Conservation (phyloP, 2,113 vertebrate genomes). For the Vidua macroura region DNA sequence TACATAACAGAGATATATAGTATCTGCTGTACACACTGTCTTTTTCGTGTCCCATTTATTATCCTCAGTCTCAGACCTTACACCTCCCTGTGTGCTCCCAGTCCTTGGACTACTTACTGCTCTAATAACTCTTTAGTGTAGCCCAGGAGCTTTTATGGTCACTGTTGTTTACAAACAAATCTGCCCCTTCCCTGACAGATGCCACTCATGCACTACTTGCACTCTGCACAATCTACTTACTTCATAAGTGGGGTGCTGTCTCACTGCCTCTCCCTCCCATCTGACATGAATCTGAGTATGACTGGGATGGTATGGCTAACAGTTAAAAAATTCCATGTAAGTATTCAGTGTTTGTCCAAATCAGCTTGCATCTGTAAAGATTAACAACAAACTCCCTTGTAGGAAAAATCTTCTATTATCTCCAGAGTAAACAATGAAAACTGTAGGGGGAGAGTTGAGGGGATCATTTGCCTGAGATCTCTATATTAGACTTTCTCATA, state of each 20-base stretch:
- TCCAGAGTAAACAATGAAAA: not conserved
- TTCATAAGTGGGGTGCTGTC: not conserved
- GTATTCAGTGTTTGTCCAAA: not conserved
- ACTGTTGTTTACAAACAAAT: not conserved
- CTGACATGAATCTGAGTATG: not conserved
- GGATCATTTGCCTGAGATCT: not conserved
- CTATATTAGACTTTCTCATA: not conserved
- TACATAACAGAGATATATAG: not conserved
- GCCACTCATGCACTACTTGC: not conserved
- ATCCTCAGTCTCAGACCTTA: not conserved
- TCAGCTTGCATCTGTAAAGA: not conserved
- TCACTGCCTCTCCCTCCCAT: not conserved
- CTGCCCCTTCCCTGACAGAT: not conserved
- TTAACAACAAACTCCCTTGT: not conserved
- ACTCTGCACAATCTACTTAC: not conserved
- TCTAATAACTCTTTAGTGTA: not conserved
- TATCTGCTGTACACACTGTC: not conserved
- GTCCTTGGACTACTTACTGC: not conserved
- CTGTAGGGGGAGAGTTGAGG: fast-evolving
- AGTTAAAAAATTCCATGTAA: not conserved
- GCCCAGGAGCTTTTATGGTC: fast-evolving
- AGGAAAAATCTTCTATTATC: not conserved
- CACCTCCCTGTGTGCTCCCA: not conserved
- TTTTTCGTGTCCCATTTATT: not conserved
- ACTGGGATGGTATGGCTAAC: not conserved